These are phyloP conservation scores for Spodoptera picta DNA, from an alignment of 2,888 invertebrate genomes.

Conservation along the genomic window DNA sequence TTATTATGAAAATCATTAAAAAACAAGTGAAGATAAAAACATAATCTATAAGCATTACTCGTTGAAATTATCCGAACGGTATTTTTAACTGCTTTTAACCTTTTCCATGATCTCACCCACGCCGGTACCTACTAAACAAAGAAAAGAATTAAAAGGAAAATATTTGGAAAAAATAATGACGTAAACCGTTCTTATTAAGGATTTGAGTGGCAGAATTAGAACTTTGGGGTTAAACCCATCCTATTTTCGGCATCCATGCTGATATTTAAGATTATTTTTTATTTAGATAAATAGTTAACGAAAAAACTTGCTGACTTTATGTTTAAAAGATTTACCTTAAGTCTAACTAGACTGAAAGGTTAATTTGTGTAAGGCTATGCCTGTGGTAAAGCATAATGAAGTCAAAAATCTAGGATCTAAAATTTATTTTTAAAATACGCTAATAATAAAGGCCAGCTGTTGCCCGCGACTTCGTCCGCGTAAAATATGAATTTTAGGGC, in stretches of 20 bases:
- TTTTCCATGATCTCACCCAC: conserved; percentile 15
- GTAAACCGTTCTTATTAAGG: conserved; percentile 10
- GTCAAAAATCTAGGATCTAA: too few species aligned
- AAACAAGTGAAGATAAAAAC: conserved; percentile 61
- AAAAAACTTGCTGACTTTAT: too few species aligned
- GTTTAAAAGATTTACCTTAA: too few species aligned
- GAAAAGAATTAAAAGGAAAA: conserved; percentile 26
- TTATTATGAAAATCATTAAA: conserved; percentile 31
- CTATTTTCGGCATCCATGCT: conserved; percentile 2
- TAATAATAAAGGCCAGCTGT: too few species aligned
- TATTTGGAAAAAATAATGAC: conserved; percentile 27
- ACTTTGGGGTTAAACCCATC: conserved; percentile 6
- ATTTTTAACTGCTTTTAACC: conserved; percentile 44
- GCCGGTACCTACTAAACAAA: conserved; percentile 31
- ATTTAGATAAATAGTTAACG: too few species aligned
- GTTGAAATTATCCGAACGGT: conserved; percentile 66
- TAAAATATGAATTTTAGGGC: too few species aligned
- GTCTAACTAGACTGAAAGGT: too few species aligned
- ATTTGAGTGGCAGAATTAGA: conserved; percentile 28
- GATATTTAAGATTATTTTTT: conserved; percentile 2
- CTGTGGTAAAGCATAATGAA: too few species aligned
- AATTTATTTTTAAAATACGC: too few species aligned
- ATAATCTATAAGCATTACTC: conserved; percentile 61
- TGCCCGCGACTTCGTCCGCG: too few species aligned
- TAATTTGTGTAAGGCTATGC: too few species aligned